Percentiles rank a stretch among this genome's conserved stretches.
These are phyloP conservation scores for Ploceus nigricollis DNA, from an alignment of 2,113 vertebrate genomes.

Conservation along the genomic window DNA sequence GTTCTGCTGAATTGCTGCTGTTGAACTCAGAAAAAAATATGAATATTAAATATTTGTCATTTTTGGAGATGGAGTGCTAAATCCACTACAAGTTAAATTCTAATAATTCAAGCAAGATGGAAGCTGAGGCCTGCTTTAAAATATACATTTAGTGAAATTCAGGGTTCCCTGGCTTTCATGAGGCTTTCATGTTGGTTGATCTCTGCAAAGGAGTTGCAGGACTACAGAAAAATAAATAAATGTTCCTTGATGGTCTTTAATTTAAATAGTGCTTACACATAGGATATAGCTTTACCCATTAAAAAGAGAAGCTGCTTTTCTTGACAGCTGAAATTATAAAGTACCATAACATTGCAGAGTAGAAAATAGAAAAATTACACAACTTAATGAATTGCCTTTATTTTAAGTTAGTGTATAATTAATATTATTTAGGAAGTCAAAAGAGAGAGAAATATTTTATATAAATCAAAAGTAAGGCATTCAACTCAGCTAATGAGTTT, in stretches of 20 bases:
- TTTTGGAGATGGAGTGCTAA: neutral
- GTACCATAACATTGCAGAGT: neutral
- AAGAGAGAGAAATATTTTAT: neutral
- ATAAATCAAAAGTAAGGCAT: slow-evolving; percentile 33
- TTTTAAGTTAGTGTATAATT: slow-evolving; percentile 51
- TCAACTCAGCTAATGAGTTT: slow-evolving; percentile 7
- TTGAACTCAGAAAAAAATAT: neutral
- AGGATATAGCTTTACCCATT: neutral
- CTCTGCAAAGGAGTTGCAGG: neutral
- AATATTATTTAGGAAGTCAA: slow-evolving; percentile 4
- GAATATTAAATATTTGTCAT: neutral
- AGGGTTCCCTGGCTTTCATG: neutral
- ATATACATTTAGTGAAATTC: neutral
- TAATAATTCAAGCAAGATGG: neutral
- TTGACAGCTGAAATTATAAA: slow-evolving; percentile 4
- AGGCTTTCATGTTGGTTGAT: neutral
- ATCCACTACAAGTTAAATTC: neutral
- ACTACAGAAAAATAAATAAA: neutral
- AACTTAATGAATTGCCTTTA: slow-evolving; percentile 55
- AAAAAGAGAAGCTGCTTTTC: slow-evolving; percentile 6
- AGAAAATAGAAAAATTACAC: neutral
- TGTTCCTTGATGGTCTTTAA: neutral
- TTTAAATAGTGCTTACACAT: slow-evolving; percentile 6
- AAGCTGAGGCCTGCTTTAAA: neutral
- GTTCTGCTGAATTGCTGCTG: slow-evolving; percentile 4